Evolutionary conservation across 1,140 invertebrate genomes (phyloP).

Genomic region (Drosophila nigrodunni): DNA sequence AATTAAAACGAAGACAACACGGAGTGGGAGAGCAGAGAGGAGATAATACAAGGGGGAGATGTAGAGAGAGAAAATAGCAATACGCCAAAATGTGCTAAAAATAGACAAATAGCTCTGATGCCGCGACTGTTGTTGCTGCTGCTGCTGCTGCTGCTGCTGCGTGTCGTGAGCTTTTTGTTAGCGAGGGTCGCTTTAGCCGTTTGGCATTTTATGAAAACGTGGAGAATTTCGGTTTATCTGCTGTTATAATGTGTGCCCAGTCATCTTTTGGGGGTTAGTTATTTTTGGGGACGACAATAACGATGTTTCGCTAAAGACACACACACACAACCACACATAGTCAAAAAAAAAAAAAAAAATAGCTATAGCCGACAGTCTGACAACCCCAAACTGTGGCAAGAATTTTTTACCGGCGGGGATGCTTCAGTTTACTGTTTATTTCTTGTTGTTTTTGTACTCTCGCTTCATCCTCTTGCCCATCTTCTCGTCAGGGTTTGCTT

Average conservation of each 20-base stretch:
- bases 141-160: neutral
- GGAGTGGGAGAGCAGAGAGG: too few relatives aligned
- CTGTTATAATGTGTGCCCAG: slow-evolving; percentile 23
- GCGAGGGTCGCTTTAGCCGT: slow-evolving; percentile 44
- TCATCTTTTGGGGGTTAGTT: slow-evolving; percentile 65
- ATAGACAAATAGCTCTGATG: slow-evolving; percentile 48
- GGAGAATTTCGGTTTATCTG: slow-evolving; percentile 38
- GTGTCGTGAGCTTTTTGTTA: slow-evolving; percentile 27
- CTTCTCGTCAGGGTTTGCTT: slow-evolving; percentile 13
- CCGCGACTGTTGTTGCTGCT: slow-evolving; percentile 7
- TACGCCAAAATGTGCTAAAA: slow-evolving; percentile 62
- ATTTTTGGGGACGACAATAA: slow-evolving; percentile 66
- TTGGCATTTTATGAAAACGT: slow-evolving; percentile 14
- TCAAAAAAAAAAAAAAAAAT: slow-evolving; percentile 9
- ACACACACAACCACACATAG: neutral
- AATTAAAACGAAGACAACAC: slow-evolving; percentile 16
- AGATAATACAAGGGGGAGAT: slow-evolving; percentile 4
- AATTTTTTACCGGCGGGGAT: slow-evolving; percentile 48
- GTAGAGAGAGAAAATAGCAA: slow-evolving; percentile 16
- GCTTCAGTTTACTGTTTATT: slow-evolving; percentile 30
- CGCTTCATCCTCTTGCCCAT: neutral
- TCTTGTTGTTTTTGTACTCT: slow-evolving; percentile 1
- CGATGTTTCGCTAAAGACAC: slow-evolving; percentile 26
- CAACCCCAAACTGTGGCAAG: slow-evolving; percentile 37
- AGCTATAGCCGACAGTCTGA: slow-evolving; percentile 25